Percentiles rank a stretch among this genome's conserved stretches.
Conservation (phyloP, 2,797 vertebrate genomes). For the Varecia variegata region DNA sequence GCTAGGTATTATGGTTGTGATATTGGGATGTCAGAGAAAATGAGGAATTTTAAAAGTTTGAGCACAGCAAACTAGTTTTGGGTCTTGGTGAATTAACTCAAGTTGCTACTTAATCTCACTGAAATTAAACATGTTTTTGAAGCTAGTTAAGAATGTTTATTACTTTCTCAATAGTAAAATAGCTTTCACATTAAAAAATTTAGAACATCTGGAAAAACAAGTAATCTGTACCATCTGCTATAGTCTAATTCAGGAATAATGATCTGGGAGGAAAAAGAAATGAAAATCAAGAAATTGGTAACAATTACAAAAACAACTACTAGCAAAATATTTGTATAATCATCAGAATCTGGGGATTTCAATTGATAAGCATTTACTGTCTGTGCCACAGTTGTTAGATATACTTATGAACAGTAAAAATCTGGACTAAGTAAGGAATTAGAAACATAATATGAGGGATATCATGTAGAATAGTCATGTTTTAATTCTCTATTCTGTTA, state of each 20-base stretch:
- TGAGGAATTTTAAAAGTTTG: background rate
- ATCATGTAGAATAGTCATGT: background rate
- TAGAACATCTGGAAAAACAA: slow-evolving; percentile 64
- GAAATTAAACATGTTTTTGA: slow-evolving; percentile 25
- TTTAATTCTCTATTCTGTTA: background rate
- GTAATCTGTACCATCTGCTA: slow-evolving; percentile 12
- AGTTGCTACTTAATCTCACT: slow-evolving; percentile 5
- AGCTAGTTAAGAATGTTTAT: slow-evolving; percentile 34
- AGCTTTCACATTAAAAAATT: slow-evolving; percentile 27
- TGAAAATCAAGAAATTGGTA: slow-evolving; percentile 1
- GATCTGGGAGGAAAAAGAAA: slow-evolving; percentile 34
- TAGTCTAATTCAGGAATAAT: slow-evolving; percentile 50
- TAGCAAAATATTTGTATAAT: slow-evolving; percentile 46
- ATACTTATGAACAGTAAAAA: background rate
- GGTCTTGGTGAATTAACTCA: background rate
- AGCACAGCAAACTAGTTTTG: slow-evolving; percentile 3
- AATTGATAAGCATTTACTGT: background rate
- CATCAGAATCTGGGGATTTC: slow-evolving; percentile 40
- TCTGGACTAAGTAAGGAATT: slow-evolving; percentile 9
- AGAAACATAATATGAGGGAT: background rate
- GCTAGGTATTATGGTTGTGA: background rate
- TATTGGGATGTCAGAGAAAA: background rate
- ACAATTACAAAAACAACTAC: slow-evolving; percentile 29
- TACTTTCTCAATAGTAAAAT: slow-evolving; percentile 52
- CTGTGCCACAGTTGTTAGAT: slow-evolving; percentile 10